Evolutionary conservation across 2,797 vertebrate species (phyloP), one percentile per base, ranked within the genome.

Genomic region (Phoxinus dragarum): DNA sequence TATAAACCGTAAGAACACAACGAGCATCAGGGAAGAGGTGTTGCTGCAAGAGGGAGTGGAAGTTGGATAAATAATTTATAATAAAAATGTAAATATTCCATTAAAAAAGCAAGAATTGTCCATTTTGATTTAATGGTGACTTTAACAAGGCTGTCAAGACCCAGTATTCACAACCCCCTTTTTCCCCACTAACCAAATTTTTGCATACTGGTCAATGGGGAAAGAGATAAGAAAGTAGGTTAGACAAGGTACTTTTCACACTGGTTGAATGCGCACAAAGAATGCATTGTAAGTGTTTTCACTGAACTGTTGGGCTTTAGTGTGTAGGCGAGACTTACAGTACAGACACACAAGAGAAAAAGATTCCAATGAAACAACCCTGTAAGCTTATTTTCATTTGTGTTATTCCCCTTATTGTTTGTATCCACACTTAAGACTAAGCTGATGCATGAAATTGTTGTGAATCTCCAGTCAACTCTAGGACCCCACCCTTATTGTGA

Each of bases 171-270:
- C 27, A 74, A 14, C 49, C 34, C 19, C 4, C 49, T 76, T 66
- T 17, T 47, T 16, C 31, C n/a, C 11, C 61, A 23, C 31, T 80
- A 14, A 68, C 42, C 19, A 68, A 10, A 23, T 17, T 49, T 68
- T 80, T 49, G 61, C 42, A 67, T 68, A 52, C 1, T 31, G 1
- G 38, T 61, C 19, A 12, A 21, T 73, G 40, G 27, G 72, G 49
- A 72, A 85, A 36, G 34, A 52, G 67, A 76, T 81, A 61, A 40
- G 76, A 27, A 88, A 88, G 86, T 80, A 66, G 89, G 88, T 81
- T 74, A 84, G 88, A 61, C 44, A 85, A 84, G 87, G 89, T 90
- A 85, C 86, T 71, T 83, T 86, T 38, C 77, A 88, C 86, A 89
- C 90, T 72, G 88, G 76, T 82, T 90, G 66, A 61, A 71, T 67